These are phyloP conservation scores for Therioaphis trifolii DNA, from an alignment of 2,888 invertebrate species.

Conservation along the genomic window DNA sequence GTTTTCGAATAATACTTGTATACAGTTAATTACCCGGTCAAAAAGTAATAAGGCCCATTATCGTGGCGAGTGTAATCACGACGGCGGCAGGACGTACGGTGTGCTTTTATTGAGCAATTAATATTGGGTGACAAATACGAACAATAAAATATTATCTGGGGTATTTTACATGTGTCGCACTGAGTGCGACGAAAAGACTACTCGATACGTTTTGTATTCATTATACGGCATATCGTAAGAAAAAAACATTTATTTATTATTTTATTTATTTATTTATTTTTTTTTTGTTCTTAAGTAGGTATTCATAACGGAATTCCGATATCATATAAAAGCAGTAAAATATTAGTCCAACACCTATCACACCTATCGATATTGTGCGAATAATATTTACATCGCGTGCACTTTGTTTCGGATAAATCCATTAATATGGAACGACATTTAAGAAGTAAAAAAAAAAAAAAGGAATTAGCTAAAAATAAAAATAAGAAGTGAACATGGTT, in stretches of 20 bases:
- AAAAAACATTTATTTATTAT: not conserved
- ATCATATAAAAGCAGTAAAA: too few relatives aligned
- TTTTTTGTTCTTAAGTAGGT: too few relatives aligned
- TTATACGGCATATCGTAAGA: not conserved
- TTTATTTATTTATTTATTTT: too few relatives aligned
- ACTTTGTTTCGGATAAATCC: too few relatives aligned
- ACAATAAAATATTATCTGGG: slow-evolving; percentile 27
- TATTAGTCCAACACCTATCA: too few relatives aligned
- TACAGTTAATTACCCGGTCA: slow-evolving; percentile 41
- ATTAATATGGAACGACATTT: not conserved
- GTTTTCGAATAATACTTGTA: slow-evolving; percentile 26
- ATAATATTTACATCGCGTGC: too few relatives aligned
- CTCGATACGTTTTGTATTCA: not conserved
- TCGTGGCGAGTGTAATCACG: not conserved
- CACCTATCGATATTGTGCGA: too few relatives aligned
- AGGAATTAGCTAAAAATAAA: slow-evolving; percentile 22
- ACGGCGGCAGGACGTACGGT: not conserved
- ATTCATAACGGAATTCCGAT: too few relatives aligned
- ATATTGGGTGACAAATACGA: slow-evolving; percentile 19
- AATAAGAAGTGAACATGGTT: slow-evolving; percentile 26
- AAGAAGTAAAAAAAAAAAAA: not conserved
- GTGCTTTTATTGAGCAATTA: slow-evolving; percentile 40
- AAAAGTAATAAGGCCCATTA: slow-evolving; percentile 48
- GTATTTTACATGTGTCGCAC: not conserved
- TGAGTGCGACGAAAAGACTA: not conserved